A percentile compares a stretch with the other conserved stretches of the same genome.
Conservation (phyloP, 2,797 vertebrate genomes). For the Streptopelia turtur region DNA sequence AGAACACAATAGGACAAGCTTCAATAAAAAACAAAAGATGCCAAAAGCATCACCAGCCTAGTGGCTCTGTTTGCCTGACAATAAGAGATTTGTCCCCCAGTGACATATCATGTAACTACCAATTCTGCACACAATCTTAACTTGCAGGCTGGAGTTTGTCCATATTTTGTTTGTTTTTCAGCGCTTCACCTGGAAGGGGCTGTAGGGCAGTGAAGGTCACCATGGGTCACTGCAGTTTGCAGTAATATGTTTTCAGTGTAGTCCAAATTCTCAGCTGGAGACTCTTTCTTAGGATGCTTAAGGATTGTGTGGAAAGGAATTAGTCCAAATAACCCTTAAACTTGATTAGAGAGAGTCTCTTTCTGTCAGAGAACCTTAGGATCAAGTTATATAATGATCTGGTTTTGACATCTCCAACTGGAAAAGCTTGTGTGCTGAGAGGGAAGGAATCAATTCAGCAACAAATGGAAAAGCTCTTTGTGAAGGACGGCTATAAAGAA, state of each 20-base stretch:
- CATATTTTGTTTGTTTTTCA: constrained; percentile 52
- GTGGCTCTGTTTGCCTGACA: constrained; percentile 13
- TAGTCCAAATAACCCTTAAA: constrained; percentile 54
- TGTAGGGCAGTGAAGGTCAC: constrained; percentile 43
- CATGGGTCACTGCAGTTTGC: constrained; percentile 51
- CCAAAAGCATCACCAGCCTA: neutral
- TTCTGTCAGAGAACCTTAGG: constrained; percentile 36
- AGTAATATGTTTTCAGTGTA: constrained; percentile 68
- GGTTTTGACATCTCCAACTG: constrained; percentile 38
- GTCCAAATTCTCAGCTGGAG: constrained; percentile 75
- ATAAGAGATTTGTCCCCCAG: neutral
- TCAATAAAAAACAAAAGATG: constrained; percentile 3
- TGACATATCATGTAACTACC: neutral
- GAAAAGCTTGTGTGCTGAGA: neutral
- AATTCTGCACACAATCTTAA: neutral
- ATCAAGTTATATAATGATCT: constrained; percentile 42
- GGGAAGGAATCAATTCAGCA: constrained; percentile 21
- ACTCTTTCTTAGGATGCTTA: constrained; percentile 69
- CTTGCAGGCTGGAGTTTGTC: constrained; percentile 38
- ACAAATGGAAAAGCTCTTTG: constrained; percentile 52
- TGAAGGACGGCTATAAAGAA: neutral
- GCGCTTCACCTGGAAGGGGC: constrained; percentile 61
- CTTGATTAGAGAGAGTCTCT: constrained; percentile 52
- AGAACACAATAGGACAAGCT: constrained; percentile 18
- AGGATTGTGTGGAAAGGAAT: constrained; percentile 60